These are phyloP conservation scores for Piprites chloris DNA, from an alignment of 2,113 vertebrate genomes.

Conservation along the genomic window DNA sequence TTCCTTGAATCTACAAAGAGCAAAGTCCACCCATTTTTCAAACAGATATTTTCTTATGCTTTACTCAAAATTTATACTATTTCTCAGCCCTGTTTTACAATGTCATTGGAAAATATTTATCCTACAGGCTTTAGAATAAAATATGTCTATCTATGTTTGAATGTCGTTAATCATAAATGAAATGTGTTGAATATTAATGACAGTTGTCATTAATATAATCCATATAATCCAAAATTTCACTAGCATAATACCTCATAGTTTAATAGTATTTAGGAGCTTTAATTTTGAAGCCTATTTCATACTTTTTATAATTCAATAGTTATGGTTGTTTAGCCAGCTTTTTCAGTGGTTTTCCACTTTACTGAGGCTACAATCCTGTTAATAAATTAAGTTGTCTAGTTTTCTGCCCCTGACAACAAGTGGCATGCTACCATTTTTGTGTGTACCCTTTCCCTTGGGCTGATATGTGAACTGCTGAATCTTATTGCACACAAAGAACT, in stretches of 20 bases:
- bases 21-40: background rate
- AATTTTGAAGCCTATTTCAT: background rate
- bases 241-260: background rate
- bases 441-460: background rate
- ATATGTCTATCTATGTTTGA: background rate
- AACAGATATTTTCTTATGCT: background rate
- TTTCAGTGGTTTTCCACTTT: background rate
- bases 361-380: background rate
- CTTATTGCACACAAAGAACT: background rate
- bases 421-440: background rate
- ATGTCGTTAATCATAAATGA: background rate
- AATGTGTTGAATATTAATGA: background rate
- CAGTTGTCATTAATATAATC: background rate
- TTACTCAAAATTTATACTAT: background rate
- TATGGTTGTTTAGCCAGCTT: background rate
- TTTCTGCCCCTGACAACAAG: background rate
- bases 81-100: background rate
- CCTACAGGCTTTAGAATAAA: background rate
- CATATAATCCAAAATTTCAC: background rate
- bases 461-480: accelerated
- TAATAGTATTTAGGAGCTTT: background rate
- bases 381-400: background rate
- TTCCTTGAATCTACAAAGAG: background rate
- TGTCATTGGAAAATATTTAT: background rate
- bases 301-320: background rate